Evolutionary conservation across 2,888 invertebrate species (phyloP), one percentile per base, ranked within the genome.

Genomic region (Campoplex nolae): DNA sequence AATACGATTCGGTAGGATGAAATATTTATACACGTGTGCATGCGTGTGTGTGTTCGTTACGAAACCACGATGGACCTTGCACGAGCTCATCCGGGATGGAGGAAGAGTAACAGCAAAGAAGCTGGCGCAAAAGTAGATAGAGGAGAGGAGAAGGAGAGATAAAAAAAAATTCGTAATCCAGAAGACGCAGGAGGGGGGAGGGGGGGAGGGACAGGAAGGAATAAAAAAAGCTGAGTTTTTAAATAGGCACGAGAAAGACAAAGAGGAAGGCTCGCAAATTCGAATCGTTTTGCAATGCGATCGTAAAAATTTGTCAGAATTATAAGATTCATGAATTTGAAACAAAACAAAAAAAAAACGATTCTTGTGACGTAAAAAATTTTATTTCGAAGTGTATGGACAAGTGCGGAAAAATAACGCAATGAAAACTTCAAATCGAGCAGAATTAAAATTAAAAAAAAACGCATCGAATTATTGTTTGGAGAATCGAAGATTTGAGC

Each of bases 21-120:
- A 3, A 23, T 42, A 18, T 58, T 13, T 28, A 62, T 18, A 77
- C 8, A 11, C 16, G 38, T 28, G 56, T 45, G 75, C 42, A 23
- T 6, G 78, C 35, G 84, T 13, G 77, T 16, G 67, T 9, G 73
- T 45, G 79, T 42, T 48, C 28, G 77, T 83, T 85, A 85, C 85
- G 85, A 85, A 83, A 85, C 74, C 67, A 56, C 78, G 73, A 77
- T 77, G 81, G 80, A 81, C 80, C 85, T 81, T 77, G 85, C 32
- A 62, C 68, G 73, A 70, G 58, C 70, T 76, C 76, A 81, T 85
- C 84, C 76, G 80, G 78, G 78, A 77, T 74, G 48, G 68, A 85
- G 73, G 73, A 82, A 78, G 78, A 83, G 85, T 73, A 65, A 54
- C 68, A 78, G 68, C 38, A 16, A 77, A 54, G 81, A 67, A 35